These are phyloP conservation scores for Rafetus swinhoei DNA, from an alignment of 2,113 vertebrate genomes.

Conservation along the genomic window DNA sequence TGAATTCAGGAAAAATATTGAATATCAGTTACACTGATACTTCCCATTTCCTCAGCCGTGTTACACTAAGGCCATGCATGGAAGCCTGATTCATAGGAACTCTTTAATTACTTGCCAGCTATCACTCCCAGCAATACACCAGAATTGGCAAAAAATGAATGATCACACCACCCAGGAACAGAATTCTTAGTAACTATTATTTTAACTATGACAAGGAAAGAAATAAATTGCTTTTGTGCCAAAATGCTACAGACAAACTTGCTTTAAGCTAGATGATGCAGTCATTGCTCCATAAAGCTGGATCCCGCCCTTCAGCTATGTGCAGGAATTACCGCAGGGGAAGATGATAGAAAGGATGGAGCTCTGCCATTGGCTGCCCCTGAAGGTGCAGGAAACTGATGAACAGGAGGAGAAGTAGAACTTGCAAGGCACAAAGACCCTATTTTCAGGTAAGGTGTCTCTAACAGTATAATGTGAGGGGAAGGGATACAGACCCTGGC, in stretches of 20 bases:
- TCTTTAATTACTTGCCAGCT: slow-evolving; percentile 39
- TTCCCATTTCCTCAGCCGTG: slow-evolving; percentile 31
- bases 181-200: not conserved
- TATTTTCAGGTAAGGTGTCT: not conserved
- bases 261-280: not conserved
- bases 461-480: not conserved
- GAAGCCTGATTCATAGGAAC: slow-evolving; percentile 25
- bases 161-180: slow-evolving; percentile 27
- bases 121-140: slow-evolving; percentile 32
- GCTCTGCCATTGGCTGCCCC: not conserved
- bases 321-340: not conserved
- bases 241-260: not conserved
- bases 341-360: slow-evolving; percentile 36
- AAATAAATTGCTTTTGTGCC: slow-evolving; percentile 9
- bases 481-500: not conserved
- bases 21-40: slow-evolving; percentile 29
- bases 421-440: not conserved
- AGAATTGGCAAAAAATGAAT: slow-evolving; percentile 54
- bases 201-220: slow-evolving; percentile 48
- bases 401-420: not conserved
- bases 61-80: slow-evolving; percentile 3
- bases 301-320: not conserved
- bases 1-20: slow-evolving; percentile 24
- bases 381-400: accelerated
- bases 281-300: not conserved